phyloP scores from a whole-genome alignment of 2,797 vertebrate genomes.

The Crocidura indochinensis region DNA sequence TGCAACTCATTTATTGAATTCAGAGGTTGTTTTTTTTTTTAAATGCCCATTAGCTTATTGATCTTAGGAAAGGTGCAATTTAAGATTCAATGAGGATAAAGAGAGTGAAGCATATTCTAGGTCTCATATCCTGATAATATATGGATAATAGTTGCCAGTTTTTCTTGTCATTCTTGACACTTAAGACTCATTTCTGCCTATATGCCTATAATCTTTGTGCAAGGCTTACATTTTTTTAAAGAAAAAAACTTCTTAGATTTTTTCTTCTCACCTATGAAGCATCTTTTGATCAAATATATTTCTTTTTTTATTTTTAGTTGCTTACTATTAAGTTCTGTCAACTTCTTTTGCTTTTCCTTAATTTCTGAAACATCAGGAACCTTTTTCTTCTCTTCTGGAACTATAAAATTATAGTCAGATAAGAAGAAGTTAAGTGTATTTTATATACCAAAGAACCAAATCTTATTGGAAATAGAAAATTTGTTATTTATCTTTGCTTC shows the following conservation, averaged over 20 bases:
- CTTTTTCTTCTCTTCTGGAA: conserved; percentile 93
- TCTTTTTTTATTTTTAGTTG: conserved; percentile 94
- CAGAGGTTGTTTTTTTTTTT: conserved; percentile 92
- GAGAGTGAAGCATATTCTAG: conserved; percentile 98
- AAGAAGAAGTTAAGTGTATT: conserved; percentile 88
- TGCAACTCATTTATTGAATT: conserved; percentile 98
- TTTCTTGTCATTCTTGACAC: conserved; percentile 97
- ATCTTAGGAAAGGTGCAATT: conserved; percentile 98
- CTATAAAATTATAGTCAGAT: conserved; percentile 96
- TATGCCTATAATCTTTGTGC: conserved; percentile 97
- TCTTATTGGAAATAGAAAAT: conserved; percentile 70
- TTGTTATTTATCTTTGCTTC: conserved; percentile 69
- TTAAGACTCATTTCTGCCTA: conserved; percentile 96
- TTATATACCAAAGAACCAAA: conserved; percentile 57
- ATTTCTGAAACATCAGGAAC: conserved; percentile 96
- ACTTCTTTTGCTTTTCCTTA: conserved; percentile 97
- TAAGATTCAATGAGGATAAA: conserved; percentile 98
- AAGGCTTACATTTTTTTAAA: conserved; percentile 92
- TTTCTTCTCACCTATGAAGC: conserved; percentile 94
- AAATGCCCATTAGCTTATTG: conserved; percentile 92
- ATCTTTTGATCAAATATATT: conserved; percentile 92
- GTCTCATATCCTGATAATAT: conserved; percentile 97
- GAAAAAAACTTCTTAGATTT: conserved; percentile 92
- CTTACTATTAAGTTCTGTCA: conserved; percentile 92
- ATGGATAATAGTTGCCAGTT: conserved; percentile 97